phyloP scores from a whole-genome alignment of 23 tunicate species.

The Botrylloides violaceus region DNA sequence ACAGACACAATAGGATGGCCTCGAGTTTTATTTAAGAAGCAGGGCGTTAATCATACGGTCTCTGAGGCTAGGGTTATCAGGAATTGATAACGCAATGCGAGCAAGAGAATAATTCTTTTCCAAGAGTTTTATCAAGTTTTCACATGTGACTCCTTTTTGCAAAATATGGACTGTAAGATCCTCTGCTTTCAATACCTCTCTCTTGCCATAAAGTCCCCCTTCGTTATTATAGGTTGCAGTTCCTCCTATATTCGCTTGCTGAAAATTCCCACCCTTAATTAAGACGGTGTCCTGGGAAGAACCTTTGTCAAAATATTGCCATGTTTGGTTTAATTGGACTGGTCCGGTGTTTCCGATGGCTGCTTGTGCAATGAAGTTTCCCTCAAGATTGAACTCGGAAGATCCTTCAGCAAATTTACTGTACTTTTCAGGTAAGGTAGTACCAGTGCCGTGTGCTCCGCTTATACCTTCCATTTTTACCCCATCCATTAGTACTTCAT shows the following conservation, averaged over 20 bases:
- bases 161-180: slow-evolving; percentile 9
- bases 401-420: neutral
- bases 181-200: slow-evolving; percentile 1
- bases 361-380: slow-evolving; percentile 23
- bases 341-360: slow-evolving; percentile 9
- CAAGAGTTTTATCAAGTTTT: neutral
- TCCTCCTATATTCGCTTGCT: slow-evolving; percentile 19
- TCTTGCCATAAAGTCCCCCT: neutral
- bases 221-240: slow-evolving; percentile 13
- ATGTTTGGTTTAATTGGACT: neutral
- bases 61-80: neutral
- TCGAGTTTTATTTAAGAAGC: neutral
- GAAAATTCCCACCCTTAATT: slow-evolving; percentile 17
- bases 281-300: neutral
- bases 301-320: neutral
- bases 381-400: slow-evolving; percentile 20
- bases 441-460: neutral
- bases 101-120: slow-evolving; percentile 17
- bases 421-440: neutral
- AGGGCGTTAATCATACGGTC: slow-evolving; percentile 15
- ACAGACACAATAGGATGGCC: too few relatives aligned
- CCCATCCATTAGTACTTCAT: neutral
- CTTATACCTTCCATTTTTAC: neutral
- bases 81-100: slow-evolving; percentile 13
- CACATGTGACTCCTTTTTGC: slow-evolving; percentile 11